Evolutionary conservation across 2,797 vertebrate species (phyloP).

Genomic region (Cuniculus paca): DNA sequence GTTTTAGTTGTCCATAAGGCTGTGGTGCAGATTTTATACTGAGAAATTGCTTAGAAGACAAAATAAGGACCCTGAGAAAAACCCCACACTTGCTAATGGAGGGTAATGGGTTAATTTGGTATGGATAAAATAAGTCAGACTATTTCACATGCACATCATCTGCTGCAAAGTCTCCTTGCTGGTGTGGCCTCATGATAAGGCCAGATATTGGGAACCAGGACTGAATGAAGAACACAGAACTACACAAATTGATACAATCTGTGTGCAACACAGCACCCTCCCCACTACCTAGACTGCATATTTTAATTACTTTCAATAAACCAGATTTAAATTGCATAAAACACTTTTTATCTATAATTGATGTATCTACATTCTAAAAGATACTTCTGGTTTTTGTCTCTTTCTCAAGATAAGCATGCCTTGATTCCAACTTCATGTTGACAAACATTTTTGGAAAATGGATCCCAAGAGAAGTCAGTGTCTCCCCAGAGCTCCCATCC

Average conservation of each 20-base stretch:
- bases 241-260: slow-evolving; percentile 38
- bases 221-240: slow-evolving; percentile 26
- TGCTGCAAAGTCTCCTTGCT: background rate
- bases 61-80: background rate
- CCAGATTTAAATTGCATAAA: slow-evolving; percentile 66
- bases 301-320: slow-evolving; percentile 60
- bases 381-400: slow-evolving; percentile 73
- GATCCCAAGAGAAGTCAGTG: slow-evolving; percentile 63
- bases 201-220: background rate
- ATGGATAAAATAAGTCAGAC: background rate
- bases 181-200: background rate
- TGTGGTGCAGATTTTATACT: background rate
- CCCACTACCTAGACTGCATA: background rate
- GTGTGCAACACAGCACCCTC: background rate
- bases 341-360: slow-evolving; percentile 69
- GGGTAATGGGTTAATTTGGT: background rate
- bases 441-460: slow-evolving; percentile 68
- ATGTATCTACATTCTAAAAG: background rate
- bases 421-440: slow-evolving; percentile 71
- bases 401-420: slow-evolving; percentile 72
- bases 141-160: background rate
- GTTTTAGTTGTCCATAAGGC: background rate
- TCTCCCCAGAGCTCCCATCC: slow-evolving; percentile 35
- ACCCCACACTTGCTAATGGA: background rate
- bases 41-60: background rate